phyloP scores from a whole-genome alignment of 2,888 invertebrate species.

The Asteroscopus sphinx region DNA sequence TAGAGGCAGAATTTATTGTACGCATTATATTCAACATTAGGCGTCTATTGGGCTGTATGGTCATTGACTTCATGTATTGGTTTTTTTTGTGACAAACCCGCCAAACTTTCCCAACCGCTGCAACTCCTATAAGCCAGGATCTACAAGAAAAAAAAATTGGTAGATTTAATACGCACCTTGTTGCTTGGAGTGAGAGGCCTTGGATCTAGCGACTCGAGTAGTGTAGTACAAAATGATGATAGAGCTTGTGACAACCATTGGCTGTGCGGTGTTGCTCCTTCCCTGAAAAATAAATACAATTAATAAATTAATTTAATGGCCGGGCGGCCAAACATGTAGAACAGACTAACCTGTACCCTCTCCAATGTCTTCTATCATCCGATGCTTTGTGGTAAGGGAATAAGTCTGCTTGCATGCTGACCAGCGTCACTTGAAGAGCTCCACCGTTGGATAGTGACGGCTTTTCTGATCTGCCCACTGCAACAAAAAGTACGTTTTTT shows the following conservation, averaged over 20 bases:
- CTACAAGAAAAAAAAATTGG: neutral
- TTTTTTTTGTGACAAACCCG: no score
- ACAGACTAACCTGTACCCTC: constrained; percentile 91
- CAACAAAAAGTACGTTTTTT: constrained; percentile 16
- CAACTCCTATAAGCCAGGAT: no score
- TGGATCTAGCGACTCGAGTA: constrained; percentile 94
- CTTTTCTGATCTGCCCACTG: constrained; percentile 95
- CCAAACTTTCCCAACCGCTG: no score
- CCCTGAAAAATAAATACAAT: constrained; percentile 83
- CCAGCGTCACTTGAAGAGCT: constrained; percentile 97
- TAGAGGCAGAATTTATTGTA: no score
- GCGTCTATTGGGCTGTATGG: no score
- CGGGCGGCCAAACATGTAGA: no score
- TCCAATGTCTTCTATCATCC: constrained; percentile 97
- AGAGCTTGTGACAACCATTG: constrained; percentile 97
- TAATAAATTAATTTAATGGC: no score
- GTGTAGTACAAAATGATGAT: constrained; percentile 93
- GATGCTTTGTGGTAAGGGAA: constrained; percentile 99
- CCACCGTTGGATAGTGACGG: constrained; percentile 96
- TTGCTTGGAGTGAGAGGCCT: constrained; percentile 76
- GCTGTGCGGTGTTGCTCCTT: constrained; percentile 94
- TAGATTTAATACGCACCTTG: constrained; percentile 68
- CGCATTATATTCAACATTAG: no score
- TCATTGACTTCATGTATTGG: no score
- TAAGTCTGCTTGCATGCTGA: constrained; percentile 96